Base-by-base conservation (phyloP, 2,888 invertebrate genomes). In the Beris chalybata region DNA sequence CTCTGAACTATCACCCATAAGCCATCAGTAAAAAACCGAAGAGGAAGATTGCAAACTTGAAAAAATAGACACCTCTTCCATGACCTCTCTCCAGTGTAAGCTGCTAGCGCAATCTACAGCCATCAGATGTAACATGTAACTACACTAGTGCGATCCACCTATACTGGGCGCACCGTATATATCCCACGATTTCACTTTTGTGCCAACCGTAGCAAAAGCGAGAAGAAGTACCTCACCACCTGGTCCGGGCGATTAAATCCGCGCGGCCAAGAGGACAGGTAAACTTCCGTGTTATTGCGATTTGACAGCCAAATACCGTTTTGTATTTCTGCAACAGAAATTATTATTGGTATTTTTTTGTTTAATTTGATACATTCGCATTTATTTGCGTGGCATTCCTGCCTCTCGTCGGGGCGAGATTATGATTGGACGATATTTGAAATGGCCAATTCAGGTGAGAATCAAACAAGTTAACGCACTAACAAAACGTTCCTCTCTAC, bases 161-260 rank as follows among this genome's bases (percentile, higher is more conserved):
- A 44, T 52, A 12, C 11, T 32, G 43, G 13, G 52, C 52, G 32
- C 54, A 43, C 38, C 7, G 13, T 53, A 29, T 52, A 64, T 67
- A 64, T 63, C 67, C 57, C 67, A 67, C 67, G 64, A 64, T 67
- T 67, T 67, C 67, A 67, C 67, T 67, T 67, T 67, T 57, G 38
- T 12, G 13, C 48, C 15, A 48, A 48, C 13, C 38, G 38, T 38
- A 38, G 48, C 48, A 48, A 48, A 13, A 11, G 4, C n/a, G 38
- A 5, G 38, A 38, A 38, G 38, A 38, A 44, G 9, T 12, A n/a
- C 15, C 48, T 12, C 38, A n/a, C 31, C 38, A 30, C 38, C 30
- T 54, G 54, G 38, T 11, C 48, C 12, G 54, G 32, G 32, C 30
- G 30, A 5, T 4, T 31, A 29, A n/a, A 13, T 13, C 48, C 48